Percentiles rank a stretch among this genome's conserved stretches.
Evolutionary conservation across 2,888 invertebrate genomes (phyloP).

Genomic region (Campopleginae sp.): DNA sequence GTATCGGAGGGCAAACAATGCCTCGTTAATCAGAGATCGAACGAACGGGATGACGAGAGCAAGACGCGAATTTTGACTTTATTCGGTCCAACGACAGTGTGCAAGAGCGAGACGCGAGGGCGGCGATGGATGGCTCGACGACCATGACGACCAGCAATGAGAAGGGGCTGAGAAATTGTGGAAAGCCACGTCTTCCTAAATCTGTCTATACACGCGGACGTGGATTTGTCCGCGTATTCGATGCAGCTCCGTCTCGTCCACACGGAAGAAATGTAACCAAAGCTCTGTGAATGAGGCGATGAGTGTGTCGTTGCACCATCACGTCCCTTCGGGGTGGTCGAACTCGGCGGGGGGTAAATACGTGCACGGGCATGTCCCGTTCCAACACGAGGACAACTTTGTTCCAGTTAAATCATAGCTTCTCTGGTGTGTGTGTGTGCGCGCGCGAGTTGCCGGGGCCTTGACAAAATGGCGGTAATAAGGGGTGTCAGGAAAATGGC

Average conservation of each 20-base stretch:
- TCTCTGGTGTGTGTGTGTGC: background rate
- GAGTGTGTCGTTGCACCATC: constrained; percentile 47
- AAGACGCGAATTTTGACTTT: constrained; percentile 27
- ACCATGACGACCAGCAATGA: background rate
- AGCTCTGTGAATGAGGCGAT: background rate
- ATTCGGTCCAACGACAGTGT: constrained; percentile 24
- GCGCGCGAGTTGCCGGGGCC: constrained; percentile 27
- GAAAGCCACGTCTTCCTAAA: constrained; percentile 19
- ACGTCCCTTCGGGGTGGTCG: constrained; percentile 40
- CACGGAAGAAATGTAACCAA: constrained; percentile 38
- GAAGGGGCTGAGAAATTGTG: constrained; percentile 5
- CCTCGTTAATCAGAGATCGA: constrained; percentile 72
- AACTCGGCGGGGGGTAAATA: constrained; percentile 56
- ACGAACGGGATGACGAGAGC: constrained; percentile 23
- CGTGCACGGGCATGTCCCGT: constrained; percentile 40
- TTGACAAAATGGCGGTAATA: constrained; percentile 81
- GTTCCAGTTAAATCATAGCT: constrained; percentile 38
- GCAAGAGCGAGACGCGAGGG: background rate
- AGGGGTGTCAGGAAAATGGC: constrained; percentile 82
- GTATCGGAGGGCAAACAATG: constrained; percentile 71
- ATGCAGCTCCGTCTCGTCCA: constrained; percentile 33
- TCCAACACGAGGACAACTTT: constrained; percentile 45
- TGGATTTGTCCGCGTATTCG: constrained; percentile 1
- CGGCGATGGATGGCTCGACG: background rate
- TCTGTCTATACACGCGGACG: background rate